Evolutionary conservation across 2,113 vertebrate genomes (phyloP).

Genomic region (Cranoglanis bouderius): DNA sequence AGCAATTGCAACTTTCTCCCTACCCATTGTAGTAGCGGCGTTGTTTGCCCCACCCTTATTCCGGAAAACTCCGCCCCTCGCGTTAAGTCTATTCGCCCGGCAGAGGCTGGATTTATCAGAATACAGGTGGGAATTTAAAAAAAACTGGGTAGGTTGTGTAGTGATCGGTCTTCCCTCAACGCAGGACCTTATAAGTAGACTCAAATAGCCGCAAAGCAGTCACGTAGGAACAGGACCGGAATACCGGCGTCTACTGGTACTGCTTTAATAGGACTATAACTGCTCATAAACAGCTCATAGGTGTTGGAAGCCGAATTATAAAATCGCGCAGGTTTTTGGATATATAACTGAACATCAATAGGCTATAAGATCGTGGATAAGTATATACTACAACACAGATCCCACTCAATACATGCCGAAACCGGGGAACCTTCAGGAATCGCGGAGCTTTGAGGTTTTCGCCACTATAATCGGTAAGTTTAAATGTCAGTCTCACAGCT

Average conservation of each 20-base stretch:
- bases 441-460: constrained; percentile 72
- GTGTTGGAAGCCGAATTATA: background rate
- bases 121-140: background rate
- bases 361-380: constrained; percentile 17
- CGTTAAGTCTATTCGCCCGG: no score
- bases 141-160: constrained; percentile 17
- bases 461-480: constrained; percentile 76
- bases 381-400: background rate
- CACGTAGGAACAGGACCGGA: constrained; percentile 23
- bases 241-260: constrained; percentile 25
- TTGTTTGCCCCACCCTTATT: background rate
- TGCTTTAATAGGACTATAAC: constrained; percentile 4
- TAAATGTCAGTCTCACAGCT: constrained; percentile 11
- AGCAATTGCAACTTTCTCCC: constrained; percentile 58
- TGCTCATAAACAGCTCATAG: background rate
- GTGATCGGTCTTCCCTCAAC: constrained; percentile 65
- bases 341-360: background rate
- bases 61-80: background rate
- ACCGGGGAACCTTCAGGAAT: constrained; percentile 68
- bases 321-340: constrained; percentile 50
- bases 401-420: constrained; percentile 65
- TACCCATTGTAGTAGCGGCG: constrained; percentile 57
- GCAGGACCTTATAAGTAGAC: constrained; percentile 32
- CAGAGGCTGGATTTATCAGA: background rate
- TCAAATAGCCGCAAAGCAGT: constrained; percentile 14